A percentile compares a stretch with the other conserved stretches of the same genome.
Evolutionary conservation across 1,140 invertebrate species (phyloP).

Genomic region (Dreissena rostriformis): DNA sequence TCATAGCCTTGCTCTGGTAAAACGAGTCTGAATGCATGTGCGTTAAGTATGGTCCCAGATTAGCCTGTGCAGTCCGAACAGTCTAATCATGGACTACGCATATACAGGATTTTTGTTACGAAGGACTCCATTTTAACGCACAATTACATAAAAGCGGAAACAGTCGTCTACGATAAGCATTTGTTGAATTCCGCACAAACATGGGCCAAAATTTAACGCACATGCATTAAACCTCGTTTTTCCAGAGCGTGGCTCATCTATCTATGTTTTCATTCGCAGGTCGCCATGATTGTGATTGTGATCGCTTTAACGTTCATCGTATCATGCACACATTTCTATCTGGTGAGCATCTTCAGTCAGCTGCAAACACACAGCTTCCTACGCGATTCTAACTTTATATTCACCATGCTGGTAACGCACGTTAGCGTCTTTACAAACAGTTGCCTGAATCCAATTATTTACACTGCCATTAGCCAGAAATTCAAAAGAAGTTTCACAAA

Average conservation of each 20-base stretch:
- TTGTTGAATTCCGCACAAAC: too few relatives aligned
- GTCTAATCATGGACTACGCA: too few relatives aligned
- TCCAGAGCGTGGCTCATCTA: not conserved
- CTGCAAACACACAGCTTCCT: constrained; percentile 80
- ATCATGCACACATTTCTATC: constrained; percentile 82
- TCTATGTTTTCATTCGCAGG: constrained; percentile 69
- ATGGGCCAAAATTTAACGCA: too few relatives aligned
- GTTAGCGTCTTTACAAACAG: constrained; percentile 82
- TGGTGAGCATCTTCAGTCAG: constrained; percentile 81
- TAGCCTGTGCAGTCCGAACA: too few relatives aligned
- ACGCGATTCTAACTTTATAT: constrained; percentile 80
- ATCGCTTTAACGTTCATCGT: constrained; percentile 80
- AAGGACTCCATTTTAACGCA: too few relatives aligned
- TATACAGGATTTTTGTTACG: too few relatives aligned
- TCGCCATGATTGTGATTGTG: constrained; percentile 82
- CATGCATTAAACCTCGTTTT: too few relatives aligned
- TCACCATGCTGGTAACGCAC: constrained; percentile 83
- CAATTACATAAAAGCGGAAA: too few relatives aligned
- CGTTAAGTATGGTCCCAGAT: too few relatives aligned
- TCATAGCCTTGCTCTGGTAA: too few relatives aligned
- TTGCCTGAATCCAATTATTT: constrained; percentile 95
- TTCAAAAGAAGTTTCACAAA: constrained; percentile 78
- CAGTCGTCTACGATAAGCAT: too few relatives aligned
- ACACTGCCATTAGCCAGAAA: constrained; percentile 81
- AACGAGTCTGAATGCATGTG: too few relatives aligned